Evolutionary conservation across 2,888 invertebrate genomes (phyloP), one percentile per base, ranked within the genome.

Genomic region (Philhelius pedissequus): DNA sequence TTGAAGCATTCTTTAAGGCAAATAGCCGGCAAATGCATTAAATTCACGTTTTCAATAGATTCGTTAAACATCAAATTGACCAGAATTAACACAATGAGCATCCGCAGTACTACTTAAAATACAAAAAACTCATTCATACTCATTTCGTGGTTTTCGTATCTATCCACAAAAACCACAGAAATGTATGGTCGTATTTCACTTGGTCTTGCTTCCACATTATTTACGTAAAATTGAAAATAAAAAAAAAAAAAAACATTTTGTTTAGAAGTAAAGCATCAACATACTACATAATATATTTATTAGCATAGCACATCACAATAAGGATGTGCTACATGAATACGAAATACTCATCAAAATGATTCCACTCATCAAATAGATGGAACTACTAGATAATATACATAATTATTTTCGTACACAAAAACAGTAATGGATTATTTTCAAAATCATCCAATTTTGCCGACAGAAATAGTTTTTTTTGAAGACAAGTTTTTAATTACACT

Each of bases 61-160:
- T 38, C 35, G 9, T 58, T 58, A 58, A 35, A 54, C 56, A 58
- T 13, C n/a, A 38, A 58, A 35, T 38, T 35, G 22, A 58, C 56
- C 56, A 58, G n/a, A n/a, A 58, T 35, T 35, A 58, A 20, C 35
- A 35, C 56, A 58, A 20, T 8, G 13, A 35, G 4, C 35, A 20
- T 56, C 56, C 56, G 32, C 56, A 35, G 3, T 20, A 6, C 27
- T 32, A 18, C 54, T 18, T 35, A 58, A 22, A 58, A n/a, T n/a
- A 35, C 56, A 56, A 18, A 32, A 58, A 52, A n/a, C 56, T 58
- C 56, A 58, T 58, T 58, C 32, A 54, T 38, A 58, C 20, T 32
- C 56, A 22, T 58, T 58, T 58, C 4, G 56, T 38, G 56, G 56
- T 22, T 38, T 22, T 22, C 9, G 5, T 6, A 32, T 58, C 35